A percentile compares a stretch with the other conserved stretches of the same genome.
Conservation (phyloP, 2,888 invertebrate species). For the Rhimphoctona megacephalus region DNA sequence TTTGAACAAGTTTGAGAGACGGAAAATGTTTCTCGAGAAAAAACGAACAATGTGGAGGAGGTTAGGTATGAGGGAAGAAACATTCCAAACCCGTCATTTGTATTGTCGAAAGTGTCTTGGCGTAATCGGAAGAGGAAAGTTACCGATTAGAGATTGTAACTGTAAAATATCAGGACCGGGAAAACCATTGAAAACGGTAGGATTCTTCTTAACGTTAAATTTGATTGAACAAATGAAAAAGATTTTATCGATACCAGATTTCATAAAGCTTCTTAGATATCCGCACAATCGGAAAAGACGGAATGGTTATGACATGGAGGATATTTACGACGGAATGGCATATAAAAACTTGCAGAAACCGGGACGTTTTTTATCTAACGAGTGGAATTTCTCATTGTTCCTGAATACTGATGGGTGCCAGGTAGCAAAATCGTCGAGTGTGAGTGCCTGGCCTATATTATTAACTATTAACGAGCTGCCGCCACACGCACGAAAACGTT, state of each 20-base stretch:
- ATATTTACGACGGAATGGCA: slow-evolving; percentile 60
- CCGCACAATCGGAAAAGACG: slow-evolving; percentile 22
- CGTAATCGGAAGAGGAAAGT: slow-evolving; percentile 6
- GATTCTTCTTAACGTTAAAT: slow-evolving; percentile 30
- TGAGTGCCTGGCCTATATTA: slow-evolving; percentile 56
- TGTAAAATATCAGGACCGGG: slow-evolving; percentile 4
- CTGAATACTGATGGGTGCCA: slow-evolving; percentile 61
- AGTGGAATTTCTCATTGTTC: slow-evolving; percentile 47
- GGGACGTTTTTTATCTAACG: slow-evolving; percentile 4
- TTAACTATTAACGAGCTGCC: slow-evolving; percentile 49
- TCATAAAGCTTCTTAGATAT: slow-evolving; percentile 13
- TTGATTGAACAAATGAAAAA: slow-evolving; percentile 13
- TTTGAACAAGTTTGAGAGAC: neutral
- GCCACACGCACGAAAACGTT: slow-evolving; percentile 56
- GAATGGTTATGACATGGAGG: slow-evolving; percentile 41
- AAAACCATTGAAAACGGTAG: slow-evolving; percentile 5
- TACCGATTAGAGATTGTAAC: slow-evolving; percentile 12
- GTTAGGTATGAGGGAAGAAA: slow-evolving; percentile 5
- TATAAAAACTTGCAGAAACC: slow-evolving; percentile 38
- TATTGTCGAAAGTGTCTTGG: slow-evolving; percentile 2
- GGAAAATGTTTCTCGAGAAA: slow-evolving; percentile 3
- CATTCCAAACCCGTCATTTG: neutral
- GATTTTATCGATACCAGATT: slow-evolving; percentile 3
- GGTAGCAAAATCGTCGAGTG: slow-evolving; percentile 46
- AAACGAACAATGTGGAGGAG: neutral